Conservation (phyloP, 2,113 vertebrate species). For the Thomomys bottae region DNA sequence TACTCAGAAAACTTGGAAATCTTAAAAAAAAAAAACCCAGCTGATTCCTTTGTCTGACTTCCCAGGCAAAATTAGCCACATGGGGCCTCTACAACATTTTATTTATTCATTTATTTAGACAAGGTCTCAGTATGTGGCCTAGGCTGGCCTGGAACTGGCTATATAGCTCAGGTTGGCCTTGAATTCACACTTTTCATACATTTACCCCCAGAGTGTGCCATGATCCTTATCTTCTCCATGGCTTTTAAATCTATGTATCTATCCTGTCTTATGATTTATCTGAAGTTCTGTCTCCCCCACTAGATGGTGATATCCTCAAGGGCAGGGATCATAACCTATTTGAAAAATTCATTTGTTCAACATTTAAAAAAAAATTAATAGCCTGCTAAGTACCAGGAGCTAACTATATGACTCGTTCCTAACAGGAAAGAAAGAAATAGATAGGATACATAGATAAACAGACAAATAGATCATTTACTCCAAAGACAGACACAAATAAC, state of each 20-base stretch:
- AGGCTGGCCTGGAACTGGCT: too few relatives aligned
- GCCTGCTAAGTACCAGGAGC: background rate
- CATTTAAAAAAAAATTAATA: background rate
- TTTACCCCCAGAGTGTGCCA: too few relatives aligned
- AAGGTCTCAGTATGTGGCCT: too few relatives aligned
- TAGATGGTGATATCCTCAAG: constrained; percentile 75
- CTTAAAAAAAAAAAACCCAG: constrained; percentile 23
- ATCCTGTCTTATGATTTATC: background rate
- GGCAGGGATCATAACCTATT: background rate
- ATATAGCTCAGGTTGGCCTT: too few relatives aligned
- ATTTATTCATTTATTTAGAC: too few relatives aligned
- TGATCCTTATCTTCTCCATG: background rate
- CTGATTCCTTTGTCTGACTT: background rate
- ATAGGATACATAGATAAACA: too few relatives aligned
- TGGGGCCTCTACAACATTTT: background rate
- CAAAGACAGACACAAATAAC: background rate
- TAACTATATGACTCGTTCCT: background rate
- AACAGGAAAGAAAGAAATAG: too few relatives aligned
- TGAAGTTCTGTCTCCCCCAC: constrained; percentile 48
- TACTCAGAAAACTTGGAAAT: background rate
- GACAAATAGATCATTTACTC: background rate
- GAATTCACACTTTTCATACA: too few relatives aligned
- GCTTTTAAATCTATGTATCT: background rate
- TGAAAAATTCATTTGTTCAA: constrained; percentile 7
- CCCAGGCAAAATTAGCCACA: background rate